Base-by-base conservation (phyloP, 2,888 invertebrate genomes). In the Alsophila aescularia region DNA sequence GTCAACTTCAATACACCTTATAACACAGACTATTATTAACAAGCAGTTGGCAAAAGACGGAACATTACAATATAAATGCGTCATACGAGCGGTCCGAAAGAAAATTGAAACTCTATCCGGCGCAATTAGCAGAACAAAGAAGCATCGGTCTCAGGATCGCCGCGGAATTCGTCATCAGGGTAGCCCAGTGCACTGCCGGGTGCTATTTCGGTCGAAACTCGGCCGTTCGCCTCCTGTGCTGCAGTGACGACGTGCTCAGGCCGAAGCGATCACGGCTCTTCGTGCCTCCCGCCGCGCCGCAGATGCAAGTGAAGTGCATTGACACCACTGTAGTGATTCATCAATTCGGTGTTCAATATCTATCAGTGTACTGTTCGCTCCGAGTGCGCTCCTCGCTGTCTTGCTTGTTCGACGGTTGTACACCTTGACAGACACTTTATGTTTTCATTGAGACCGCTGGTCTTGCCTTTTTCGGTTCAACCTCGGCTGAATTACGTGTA, bases 281-380 rank as follows among this genome's bases (percentile, higher is more conserved):
- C 80, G 78, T 82, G 82, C 72, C 73, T 64, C 56, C 68, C 68
- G 54, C 44, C 67, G 66, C 67, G 80, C 79, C 80, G 81, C 83
- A 80, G 79, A 80, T 72, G 77, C 72, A 75, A 83, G 87, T 87
- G 84, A 82, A 89, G 90, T 90, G 90, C 90, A 83, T 90, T 90
- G 90, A 91, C 91, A 83, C 79, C 77, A 75, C 68, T 65, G 60
- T 43, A 76, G 90, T 90, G 90, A 90, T 79, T 90, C 88, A 89
- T 80, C 77, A 79, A 75, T 41, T 79, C 72, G 70, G 73, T 77
- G 69, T 75, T 75, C 71, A 77, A 72, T 72, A 70, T 72, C 79
- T 79, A 79, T 75, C 77, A 75, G 79, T 83, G 83, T 55, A 52
- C 56, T 60, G 64, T 64, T 85, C 82, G 84, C 81, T 81, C 80